These are phyloP conservation scores for Mimumesa dahlbomi DNA, from an alignment of 2,888 invertebrate species.

Conservation along the genomic window DNA sequence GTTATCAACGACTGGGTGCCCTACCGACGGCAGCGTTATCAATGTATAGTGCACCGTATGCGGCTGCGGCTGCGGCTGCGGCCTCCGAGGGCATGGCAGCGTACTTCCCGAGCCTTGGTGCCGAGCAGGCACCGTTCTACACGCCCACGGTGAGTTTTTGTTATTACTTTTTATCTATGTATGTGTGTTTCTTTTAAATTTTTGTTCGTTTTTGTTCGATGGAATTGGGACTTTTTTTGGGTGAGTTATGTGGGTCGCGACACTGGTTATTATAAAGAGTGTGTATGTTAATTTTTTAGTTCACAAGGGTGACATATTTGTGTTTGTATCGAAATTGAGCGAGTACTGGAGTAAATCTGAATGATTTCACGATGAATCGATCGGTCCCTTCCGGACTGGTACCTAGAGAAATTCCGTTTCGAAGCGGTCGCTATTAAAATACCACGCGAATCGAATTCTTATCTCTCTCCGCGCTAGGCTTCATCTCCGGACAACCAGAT, in stretches of 20 bases:
- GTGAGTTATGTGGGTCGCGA: neutral
- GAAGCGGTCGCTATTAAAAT: constrained; percentile 7
- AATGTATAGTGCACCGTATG: constrained; percentile 91
- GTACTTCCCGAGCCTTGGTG: constrained; percentile 91
- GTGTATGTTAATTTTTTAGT: too few species aligned
- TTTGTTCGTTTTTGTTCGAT: too few species aligned
- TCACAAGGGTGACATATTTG: neutral
- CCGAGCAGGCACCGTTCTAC: constrained; percentile 93
- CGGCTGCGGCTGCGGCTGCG: constrained; percentile 84
- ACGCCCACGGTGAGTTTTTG: constrained; percentile 89
- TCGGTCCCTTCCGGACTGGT: too few species aligned
- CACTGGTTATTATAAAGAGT: too few species aligned
- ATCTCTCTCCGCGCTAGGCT: constrained; percentile 11
- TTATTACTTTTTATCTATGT: too few species aligned
- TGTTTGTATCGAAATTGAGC: neutral
- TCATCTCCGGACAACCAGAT: constrained; percentile 8
- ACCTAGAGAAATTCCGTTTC: too few species aligned
- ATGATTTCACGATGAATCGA: too few species aligned
- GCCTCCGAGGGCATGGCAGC: constrained; percentile 88
- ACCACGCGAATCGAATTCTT: neutral
- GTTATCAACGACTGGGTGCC: constrained; percentile 90
- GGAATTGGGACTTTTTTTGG: neutral
- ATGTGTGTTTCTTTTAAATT: too few species aligned
- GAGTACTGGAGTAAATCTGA: constrained; percentile 22
- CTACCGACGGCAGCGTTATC: constrained; percentile 86